These are phyloP conservation scores for Hanleya hanleyi DNA, from an alignment of 2,888 invertebrate genomes.

Conservation along the genomic window DNA sequence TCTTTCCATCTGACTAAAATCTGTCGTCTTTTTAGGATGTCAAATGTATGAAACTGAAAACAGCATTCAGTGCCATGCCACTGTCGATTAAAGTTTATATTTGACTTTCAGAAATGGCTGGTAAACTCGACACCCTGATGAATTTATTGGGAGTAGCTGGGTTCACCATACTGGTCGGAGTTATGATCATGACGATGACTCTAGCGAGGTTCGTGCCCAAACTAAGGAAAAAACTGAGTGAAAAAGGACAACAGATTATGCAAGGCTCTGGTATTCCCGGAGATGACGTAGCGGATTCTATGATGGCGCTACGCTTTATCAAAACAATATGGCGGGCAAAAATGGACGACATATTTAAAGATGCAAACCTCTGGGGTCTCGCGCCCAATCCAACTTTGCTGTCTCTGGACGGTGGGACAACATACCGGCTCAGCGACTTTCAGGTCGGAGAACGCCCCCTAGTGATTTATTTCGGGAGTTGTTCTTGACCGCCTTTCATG, in stretches of 20 bases:
- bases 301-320: background rate
- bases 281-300: background rate
- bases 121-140: too few relatives aligned
- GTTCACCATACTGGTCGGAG: too few relatives aligned
- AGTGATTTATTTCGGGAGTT: slow-evolving; percentile 39
- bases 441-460: slow-evolving; percentile 31
- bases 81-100: too few relatives aligned
- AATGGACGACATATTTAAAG: background rate
- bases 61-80: too few relatives aligned
- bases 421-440: background rate
- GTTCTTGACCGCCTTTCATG: slow-evolving; percentile 41
- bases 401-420: background rate
- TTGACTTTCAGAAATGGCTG: too few relatives aligned
- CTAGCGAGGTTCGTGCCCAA: background rate
- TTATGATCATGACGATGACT: background rate
- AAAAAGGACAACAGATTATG: background rate
- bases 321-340: slow-evolving; percentile 3
- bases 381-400: background rate
- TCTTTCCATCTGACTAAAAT: too few relatives aligned
- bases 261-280: background rate
- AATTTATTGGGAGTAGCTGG: too few relatives aligned
- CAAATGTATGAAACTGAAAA: too few relatives aligned
- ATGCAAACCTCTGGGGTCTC: background rate
- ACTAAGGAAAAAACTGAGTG: background rate
- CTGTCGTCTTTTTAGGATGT: too few relatives aligned